Base-by-base conservation (phyloP, 2,888 invertebrate genomes). In the Yponomeuta cagnagella region DNA sequence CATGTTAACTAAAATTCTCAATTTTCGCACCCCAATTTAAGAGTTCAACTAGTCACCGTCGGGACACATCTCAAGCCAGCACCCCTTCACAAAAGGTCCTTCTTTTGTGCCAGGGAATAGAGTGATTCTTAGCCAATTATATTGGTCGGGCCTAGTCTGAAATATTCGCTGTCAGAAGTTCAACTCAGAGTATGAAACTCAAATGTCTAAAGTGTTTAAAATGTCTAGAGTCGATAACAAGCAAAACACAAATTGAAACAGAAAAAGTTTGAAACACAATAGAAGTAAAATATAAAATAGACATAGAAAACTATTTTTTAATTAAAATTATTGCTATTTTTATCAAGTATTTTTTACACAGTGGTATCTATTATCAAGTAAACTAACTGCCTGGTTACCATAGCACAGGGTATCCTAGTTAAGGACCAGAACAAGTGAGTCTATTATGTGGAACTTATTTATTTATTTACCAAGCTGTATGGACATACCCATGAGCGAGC, bases 111-210 rank as follows among this genome's bases (percentile, higher is more conserved):
- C 52, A 12, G 15, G 52, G 15, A 58, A 15, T 12, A 58, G 33
- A 30, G 23, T 33, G 65, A 65, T 65, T 65, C 33, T 65, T 65
- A 33, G 31, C 65, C 65, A 65, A 65, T 65, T 65, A 65, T 33
- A 65, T 31, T 31, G 65, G 33, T 65, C 5, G 65, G 9, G 65
- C 65, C 65, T 65, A 15, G 15, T 58, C 52, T 3, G 15, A 58
- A 58, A 15, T 58, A 58, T 58, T 12, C 15, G 4, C 63, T 63
- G 8, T 63, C 65, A 65, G 33, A 58, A 58, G 15, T 15, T 58
- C 15, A 15, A 58, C 52, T 58, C 5, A 8, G 2, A 8, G 10
- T 12, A 23, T 23, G 23, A 52, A 52, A 33, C 2, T 52, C 4
- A 52, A 58, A 12, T 58, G 15, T 15, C 15, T 58, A 3, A 33